Base-by-base conservation (phyloP, 2,888 invertebrate genomes). In the Andrena fulva region DNA sequence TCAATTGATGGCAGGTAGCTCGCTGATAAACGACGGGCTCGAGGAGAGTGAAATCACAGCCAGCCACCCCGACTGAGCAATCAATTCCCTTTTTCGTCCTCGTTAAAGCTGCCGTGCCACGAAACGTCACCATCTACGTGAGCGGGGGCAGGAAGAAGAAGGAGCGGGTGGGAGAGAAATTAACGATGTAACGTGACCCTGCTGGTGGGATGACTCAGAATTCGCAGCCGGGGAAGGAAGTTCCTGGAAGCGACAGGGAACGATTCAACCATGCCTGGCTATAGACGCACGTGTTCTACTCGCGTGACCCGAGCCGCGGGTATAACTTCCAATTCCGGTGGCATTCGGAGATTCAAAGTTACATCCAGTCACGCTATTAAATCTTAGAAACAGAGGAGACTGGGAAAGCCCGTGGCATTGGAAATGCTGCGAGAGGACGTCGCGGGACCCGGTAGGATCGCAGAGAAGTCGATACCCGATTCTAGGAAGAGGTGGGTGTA, bases 121-220 rank as follows among this genome's bases (percentile, higher is more conserved):
- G 67, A 85, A 71, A 73, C 69, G 64, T 84, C 62, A 54, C 35
- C 48, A 24, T 42, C 52, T 62, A 29, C 54, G 10, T 12, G 35
- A 3, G 35, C 12, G 35, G 35, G 12, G 35, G 12, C 35, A 12
- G 12, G 42, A 12, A 12, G n/a, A 52, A 20, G 20, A 20, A 20
- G 20, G 20, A 20, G 20, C 20, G 20, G 52, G 52, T 20, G 20
- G 24, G 52, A 42, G 12, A 59, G 62, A 72, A 60, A 71, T 67
- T 54, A 82, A 80, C 82, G 84, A 85, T 85, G 87, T 85, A 85
- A 89, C 87, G 85, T 75, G 85, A 85, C 80, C 79, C 77, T 73
- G 52, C 68, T 84, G 62, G 64, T 64, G 66, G 73, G 82, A 85
- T 90, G 87, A 89, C 89, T 90, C 88, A 90, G 78, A 80, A 69